Conservation (phyloP, 2,797 vertebrate species). For the Eulemur mongoz region DNA sequence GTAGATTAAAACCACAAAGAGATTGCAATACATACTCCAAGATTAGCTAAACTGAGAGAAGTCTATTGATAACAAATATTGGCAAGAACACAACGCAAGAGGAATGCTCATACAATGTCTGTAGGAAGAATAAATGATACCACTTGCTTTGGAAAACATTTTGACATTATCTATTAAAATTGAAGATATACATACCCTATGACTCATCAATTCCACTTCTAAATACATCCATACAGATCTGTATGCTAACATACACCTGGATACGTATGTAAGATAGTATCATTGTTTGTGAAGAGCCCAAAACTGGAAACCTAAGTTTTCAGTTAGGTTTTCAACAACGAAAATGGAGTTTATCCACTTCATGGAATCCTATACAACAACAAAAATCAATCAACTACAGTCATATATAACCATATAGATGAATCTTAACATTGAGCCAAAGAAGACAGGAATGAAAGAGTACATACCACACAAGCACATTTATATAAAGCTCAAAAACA, state of each 20-base stretch:
- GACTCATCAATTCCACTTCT: not conserved
- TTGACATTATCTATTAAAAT: not conserved
- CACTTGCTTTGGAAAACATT: not conserved
- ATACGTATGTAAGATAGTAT: not conserved
- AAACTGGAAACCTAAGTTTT: not conserved
- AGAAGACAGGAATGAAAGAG: not conserved
- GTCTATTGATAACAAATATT: not conserved
- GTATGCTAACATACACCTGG: not conserved
- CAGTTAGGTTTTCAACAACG: not conserved
- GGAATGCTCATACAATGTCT: not conserved
- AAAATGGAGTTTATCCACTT: not conserved
- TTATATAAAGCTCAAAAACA: not conserved
- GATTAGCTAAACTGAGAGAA: not conserved
- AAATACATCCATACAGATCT: not conserved
- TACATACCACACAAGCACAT: not conserved
- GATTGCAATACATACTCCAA: not conserved
- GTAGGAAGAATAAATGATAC: not conserved
- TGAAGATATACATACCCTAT: not conserved
- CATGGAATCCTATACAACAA: not conserved
- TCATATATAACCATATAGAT: not conserved
- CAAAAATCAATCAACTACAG: not conserved
- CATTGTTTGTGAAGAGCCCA: not conserved
- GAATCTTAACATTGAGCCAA: constrained; percentile 16
- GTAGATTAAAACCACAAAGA: constrained; percentile 38
- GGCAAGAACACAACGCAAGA: not conserved